Conservation (phyloP, 2,797 vertebrate species). For the Coendou prehensilis region DNA sequence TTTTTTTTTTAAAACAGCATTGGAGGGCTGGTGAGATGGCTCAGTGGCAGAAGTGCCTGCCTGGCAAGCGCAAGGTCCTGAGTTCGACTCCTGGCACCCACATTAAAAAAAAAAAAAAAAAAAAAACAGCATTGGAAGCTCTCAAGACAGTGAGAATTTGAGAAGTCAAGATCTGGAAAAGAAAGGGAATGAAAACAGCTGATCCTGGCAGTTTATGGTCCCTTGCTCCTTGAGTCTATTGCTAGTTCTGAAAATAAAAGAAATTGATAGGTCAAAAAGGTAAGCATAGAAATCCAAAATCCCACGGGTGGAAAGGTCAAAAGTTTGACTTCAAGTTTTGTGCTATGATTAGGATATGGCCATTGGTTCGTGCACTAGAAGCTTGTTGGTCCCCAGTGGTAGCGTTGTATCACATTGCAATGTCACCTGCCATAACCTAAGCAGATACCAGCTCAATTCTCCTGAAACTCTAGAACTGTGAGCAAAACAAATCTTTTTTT, state of each 20-base stretch:
- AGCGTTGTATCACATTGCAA: background rate
- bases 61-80: too few species aligned
- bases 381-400: background rate
- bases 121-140: background rate
- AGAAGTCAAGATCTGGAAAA: background rate
- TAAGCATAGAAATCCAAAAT: background rate
- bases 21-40: background rate
- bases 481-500: background rate
- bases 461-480: background rate
- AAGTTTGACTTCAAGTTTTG: background rate
- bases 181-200: background rate
- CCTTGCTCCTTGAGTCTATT: background rate
- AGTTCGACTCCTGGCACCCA: too few species aligned
- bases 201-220: background rate
- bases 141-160: background rate
- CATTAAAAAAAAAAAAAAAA: too few species aligned
- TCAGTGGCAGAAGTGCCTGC: too few species aligned
- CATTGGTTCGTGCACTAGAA: background rate
- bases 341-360: background rate
- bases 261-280: background rate
- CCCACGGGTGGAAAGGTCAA: too few species aligned
- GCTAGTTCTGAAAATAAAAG: background rate
- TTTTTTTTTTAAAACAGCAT: background rate
- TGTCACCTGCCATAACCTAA: background rate
- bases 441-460: background rate